phyloP scores from a whole-genome alignment of 2,888 invertebrate species.

The Brachyopa scutellaris region DNA sequence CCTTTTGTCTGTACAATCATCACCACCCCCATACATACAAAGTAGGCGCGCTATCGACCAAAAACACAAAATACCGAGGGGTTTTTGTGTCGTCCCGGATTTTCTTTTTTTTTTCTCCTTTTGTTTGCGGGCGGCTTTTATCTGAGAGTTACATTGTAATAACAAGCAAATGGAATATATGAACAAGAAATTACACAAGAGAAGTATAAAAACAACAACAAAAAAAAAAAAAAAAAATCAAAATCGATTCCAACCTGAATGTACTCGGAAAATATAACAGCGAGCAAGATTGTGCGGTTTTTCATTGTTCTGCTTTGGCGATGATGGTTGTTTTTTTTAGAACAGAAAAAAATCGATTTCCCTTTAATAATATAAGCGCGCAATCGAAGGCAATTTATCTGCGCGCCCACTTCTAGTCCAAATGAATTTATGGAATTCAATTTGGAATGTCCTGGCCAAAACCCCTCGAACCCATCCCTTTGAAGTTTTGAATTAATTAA shows the following conservation, averaged over 20 bases:
- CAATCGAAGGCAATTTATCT: conserved; percentile 73
- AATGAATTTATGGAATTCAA: conserved; percentile 72
- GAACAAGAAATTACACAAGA: conserved; percentile 67
- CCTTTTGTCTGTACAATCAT: conserved; percentile 3
- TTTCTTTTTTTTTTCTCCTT: not conserved
- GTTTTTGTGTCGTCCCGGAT: conserved; percentile 9
- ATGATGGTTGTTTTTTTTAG: conserved; percentile 39
- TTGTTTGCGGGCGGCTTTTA: conserved; percentile 43
- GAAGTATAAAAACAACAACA: conserved; percentile 11
- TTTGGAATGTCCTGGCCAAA: conserved; percentile 61
- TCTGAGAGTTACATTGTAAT: conserved; percentile 61
- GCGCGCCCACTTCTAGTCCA: conserved; percentile 39
- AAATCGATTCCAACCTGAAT: conserved; percentile 67
- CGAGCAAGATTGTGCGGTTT: conserved; percentile 70
- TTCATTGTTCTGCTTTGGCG: conserved; percentile 59
- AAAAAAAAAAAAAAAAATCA: conserved; percentile 25
- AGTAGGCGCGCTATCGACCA: conserved; percentile 27
- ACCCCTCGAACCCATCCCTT: not conserved
- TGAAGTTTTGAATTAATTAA: conserved; percentile 68
- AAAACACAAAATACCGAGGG: conserved; percentile 15
- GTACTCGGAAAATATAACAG: conserved; percentile 64
- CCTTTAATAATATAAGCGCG: conserved; percentile 68
- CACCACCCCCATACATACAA: not conserved
- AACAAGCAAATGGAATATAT: conserved; percentile 62
- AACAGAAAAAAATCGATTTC: conserved; percentile 62